Percentiles rank a stretch among this genome's conserved stretches.
Conservation (phyloP, 2,113 vertebrate genomes). For the Uropsilus gracilis region DNA sequence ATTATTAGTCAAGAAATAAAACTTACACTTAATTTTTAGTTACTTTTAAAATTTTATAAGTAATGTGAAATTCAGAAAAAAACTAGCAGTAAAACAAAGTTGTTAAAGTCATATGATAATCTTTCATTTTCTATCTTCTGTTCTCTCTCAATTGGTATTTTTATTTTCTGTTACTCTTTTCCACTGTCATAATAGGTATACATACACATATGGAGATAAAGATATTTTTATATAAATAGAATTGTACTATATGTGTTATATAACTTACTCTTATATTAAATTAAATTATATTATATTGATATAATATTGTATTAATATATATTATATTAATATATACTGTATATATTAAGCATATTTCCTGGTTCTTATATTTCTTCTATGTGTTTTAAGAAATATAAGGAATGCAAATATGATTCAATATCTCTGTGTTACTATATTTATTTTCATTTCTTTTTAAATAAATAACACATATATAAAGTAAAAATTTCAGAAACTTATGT, state of each 20-base stretch:
- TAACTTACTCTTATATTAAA: no score
- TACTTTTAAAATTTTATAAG: background rate
- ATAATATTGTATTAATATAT: slow-evolving; percentile 16
- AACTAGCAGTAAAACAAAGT: background rate
- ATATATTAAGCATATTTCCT: background rate
- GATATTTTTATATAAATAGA: background rate
- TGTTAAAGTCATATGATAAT: background rate
- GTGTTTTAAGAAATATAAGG: background rate
- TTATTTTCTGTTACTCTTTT: background rate
- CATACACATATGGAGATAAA: background rate
- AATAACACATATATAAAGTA: background rate
- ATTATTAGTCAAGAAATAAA: background rate
- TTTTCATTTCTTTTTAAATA: background rate
- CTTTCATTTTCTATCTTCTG: background rate
- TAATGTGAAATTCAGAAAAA: background rate
- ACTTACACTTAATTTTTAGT: background rate
- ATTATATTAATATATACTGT: background rate
- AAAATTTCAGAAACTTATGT: background rate
- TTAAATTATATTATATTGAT: slow-evolving; percentile 1
- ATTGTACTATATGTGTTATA: background rate
- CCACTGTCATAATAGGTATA: background rate
- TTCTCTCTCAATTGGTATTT: background rate
- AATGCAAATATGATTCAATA: background rate
- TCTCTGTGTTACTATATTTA: background rate
- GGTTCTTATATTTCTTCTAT: background rate